A percentile compares a stretch with the other conserved stretches of the same genome.
These are phyloP conservation scores for Zhengitettix transpicula DNA, from an alignment of 2,888 invertebrate species.

Conservation along the genomic window DNA sequence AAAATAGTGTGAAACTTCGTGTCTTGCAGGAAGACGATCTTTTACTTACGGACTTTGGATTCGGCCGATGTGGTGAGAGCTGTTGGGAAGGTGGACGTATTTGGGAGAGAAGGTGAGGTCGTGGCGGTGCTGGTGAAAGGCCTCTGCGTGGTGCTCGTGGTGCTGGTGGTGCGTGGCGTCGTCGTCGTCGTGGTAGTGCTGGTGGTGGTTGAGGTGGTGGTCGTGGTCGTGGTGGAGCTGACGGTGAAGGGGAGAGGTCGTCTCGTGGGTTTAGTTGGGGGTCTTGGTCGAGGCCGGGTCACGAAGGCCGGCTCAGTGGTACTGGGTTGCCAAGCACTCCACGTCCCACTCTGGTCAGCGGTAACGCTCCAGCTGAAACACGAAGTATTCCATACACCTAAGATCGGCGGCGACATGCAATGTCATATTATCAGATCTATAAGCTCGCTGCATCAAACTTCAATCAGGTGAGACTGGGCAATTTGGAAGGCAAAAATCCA, in stretches of 20 bases:
- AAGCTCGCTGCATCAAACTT: too few relatives aligned
- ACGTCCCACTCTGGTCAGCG: background rate
- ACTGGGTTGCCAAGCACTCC: background rate
- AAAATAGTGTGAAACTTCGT: too few relatives aligned
- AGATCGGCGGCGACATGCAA: too few relatives aligned
- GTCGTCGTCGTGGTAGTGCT: constrained; percentile 19
- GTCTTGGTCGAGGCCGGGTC: constrained; percentile 12
- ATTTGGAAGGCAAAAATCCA: too few relatives aligned
- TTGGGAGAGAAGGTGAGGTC: background rate
- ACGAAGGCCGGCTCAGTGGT: background rate
- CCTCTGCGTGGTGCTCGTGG: constrained; percentile 18
- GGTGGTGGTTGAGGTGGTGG: constrained; percentile 18
- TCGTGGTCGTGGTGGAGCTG: constrained; percentile 20
- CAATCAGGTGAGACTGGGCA: too few relatives aligned
- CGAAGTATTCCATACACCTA: too few relatives aligned
- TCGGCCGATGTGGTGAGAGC: background rate
- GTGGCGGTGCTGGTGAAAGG: constrained; percentile 11
- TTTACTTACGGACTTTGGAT: constrained; percentile 11
- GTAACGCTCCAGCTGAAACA: background rate
- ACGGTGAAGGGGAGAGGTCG: constrained; percentile 32
- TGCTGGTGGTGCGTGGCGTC: constrained; percentile 14
- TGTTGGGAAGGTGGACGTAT: too few relatives aligned
- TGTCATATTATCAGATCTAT: too few relatives aligned
- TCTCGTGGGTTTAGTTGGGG: constrained; percentile 12
- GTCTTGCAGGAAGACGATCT: too few relatives aligned